Conservation (phyloP, 2,888 invertebrate species). For the Lasioglossum morio region DNA sequence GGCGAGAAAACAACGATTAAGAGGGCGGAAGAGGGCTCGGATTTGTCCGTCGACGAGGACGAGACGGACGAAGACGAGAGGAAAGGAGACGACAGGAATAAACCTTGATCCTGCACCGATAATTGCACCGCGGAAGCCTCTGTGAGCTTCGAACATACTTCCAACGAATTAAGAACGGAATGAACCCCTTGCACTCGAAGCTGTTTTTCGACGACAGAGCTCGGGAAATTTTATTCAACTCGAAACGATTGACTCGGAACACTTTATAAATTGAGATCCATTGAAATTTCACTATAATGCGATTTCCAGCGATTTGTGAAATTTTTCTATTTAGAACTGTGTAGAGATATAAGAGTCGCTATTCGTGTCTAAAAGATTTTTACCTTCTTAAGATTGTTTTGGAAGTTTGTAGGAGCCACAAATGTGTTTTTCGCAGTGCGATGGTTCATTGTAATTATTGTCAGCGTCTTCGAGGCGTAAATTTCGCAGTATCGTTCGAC, state of each 20-base stretch:
- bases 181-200: neutral
- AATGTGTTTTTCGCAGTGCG: neutral
- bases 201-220: neutral
- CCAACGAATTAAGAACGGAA: neutral
- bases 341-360: neutral
- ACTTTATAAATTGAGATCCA: neutral
- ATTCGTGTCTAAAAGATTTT: neutral
- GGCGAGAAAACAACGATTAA: conserved; percentile 28
- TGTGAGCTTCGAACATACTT: neutral
- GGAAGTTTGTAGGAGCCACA: neutral
- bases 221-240: neutral
- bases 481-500: neutral
- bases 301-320: neutral
- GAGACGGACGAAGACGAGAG: conserved; percentile 65
- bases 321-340: too few species aligned
- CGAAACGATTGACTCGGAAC: too few species aligned
- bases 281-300: neutral
- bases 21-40: conserved; percentile 49
- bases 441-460: neutral
- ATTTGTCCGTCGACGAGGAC: conserved; percentile 63
- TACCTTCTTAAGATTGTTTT: neutral
- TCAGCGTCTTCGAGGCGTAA: neutral
- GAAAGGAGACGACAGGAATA: conserved; percentile 36
- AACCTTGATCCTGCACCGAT: conserved; percentile 36
- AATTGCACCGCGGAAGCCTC: neutral